These are phyloP conservation scores for Lucilia sericata DNA, from an alignment of 1,140 invertebrate species.

Conservation along the genomic window DNA sequence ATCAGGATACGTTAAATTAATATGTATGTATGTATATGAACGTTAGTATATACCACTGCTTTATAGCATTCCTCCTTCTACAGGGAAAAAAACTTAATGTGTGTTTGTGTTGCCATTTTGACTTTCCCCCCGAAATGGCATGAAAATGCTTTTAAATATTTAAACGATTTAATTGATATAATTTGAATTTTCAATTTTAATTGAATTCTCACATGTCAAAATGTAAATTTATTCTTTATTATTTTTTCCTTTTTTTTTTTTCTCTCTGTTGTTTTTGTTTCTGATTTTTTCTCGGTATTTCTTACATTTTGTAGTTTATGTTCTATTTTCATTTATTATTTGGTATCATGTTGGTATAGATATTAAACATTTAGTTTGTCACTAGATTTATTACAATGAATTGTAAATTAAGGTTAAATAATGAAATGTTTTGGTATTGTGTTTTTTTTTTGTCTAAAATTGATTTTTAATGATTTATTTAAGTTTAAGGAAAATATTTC, in stretches of 20 bases:
- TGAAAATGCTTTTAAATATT: slow-evolving; percentile 42
- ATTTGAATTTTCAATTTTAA: slow-evolving; percentile 40
- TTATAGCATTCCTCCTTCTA: no score
- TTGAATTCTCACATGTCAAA: slow-evolving; percentile 31
- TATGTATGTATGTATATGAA: neutral
- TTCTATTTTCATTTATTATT: no score
- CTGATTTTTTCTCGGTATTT: neutral
- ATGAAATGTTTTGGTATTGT: neutral
- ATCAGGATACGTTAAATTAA: no score
- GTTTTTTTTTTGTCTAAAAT: no score
- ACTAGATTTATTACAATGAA: neutral
- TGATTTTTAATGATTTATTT: no score
- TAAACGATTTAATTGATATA: slow-evolving; percentile 40
- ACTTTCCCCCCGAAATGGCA: slow-evolving; percentile 8
- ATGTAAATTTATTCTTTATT: neutral
- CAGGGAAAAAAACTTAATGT: no score
- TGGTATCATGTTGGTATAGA: neutral
- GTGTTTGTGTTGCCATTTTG: neutral
- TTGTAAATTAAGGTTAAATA: neutral
- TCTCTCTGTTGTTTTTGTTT: neutral
- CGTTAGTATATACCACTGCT: no score
- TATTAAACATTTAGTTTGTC: neutral
- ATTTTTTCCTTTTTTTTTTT: neutral
- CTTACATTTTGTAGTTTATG: no score
- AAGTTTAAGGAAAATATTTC: no score